phyloP scores from a whole-genome alignment of 30 jellyfish, hydroid and myxozoan species.

The Aurelia aurita region DNA sequence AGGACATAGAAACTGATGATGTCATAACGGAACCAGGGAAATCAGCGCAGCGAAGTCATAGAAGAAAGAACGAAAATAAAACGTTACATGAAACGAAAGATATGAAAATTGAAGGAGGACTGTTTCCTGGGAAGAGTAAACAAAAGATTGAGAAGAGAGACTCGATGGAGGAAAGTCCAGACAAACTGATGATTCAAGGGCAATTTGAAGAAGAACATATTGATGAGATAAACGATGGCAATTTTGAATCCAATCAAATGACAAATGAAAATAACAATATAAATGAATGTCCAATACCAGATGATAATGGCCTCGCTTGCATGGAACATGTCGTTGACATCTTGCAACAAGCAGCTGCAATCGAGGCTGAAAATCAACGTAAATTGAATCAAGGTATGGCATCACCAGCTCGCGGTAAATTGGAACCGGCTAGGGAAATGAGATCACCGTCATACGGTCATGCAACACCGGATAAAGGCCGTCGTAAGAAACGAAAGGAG shows the following conservation, averaged over 20 bases:
- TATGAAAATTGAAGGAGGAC: slow-evolving; percentile 37
- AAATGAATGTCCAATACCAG: slow-evolving; percentile 21
- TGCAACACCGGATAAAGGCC: slow-evolving; percentile 63
- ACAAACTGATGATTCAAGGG: not conserved
- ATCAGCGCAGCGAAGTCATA: slow-evolving; percentile 5
- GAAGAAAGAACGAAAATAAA: slow-evolving; percentile 14
- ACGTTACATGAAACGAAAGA: not conserved
- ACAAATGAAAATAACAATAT: slow-evolving; percentile 34
- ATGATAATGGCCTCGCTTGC: slow-evolving; percentile 54
- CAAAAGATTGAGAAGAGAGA: not conserved
- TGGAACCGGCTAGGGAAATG: not conserved
- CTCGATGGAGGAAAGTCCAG: not conserved
- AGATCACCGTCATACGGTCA: slow-evolving; percentile 25
- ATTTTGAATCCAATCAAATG: not conserved
- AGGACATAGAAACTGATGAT: slow-evolving; percentile 3
- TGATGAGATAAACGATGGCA: slow-evolving; percentile 1
- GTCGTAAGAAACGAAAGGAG: slow-evolving; percentile 63
- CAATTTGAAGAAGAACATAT: not conserved
- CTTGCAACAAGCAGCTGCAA: slow-evolving; percentile 79
- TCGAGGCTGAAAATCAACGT: slow-evolving; percentile 69
- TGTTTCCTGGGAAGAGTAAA: too few relatives aligned
- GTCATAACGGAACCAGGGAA: not conserved
- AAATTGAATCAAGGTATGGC: slow-evolving; percentile 9
- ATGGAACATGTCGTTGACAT: slow-evolving; percentile 76
- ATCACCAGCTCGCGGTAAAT: slow-evolving; percentile 32